Evolutionary conservation across 2,888 invertebrate genomes (phyloP).

Genomic region (Elysia crispata): DNA sequence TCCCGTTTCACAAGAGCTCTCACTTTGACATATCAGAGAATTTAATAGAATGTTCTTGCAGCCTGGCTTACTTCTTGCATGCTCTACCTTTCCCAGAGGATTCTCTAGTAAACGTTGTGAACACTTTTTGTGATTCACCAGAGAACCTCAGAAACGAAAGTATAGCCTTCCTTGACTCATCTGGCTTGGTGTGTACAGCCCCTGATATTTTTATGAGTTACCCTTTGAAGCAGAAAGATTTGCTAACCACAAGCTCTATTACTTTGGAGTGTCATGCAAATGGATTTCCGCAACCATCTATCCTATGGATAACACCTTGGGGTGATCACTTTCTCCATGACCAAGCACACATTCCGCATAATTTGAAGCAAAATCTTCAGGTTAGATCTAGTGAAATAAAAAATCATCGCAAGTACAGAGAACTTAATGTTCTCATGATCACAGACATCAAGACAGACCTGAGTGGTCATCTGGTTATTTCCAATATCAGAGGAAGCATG

Average conservation of each 20-base stretch:
- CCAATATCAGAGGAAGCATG: slow-evolving; percentile 64
- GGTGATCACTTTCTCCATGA: slow-evolving; percentile 60
- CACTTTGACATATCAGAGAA: slow-evolving; percentile 58
- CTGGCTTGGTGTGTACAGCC: slow-evolving; percentile 56
- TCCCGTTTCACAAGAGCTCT: too few relatives aligned
- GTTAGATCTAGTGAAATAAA: slow-evolving; percentile 13
- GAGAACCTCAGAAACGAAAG: slow-evolving; percentile 44
- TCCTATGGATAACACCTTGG: slow-evolving; percentile 69
- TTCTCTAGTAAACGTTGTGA: slow-evolving; percentile 45
- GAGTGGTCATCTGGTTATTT: slow-evolving; percentile 46
- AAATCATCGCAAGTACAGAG: slow-evolving; percentile 39
- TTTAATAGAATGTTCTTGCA: slow-evolving; percentile 71
- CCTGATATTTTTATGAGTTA: slow-evolving; percentile 46
- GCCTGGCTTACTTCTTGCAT: slow-evolving; percentile 53
- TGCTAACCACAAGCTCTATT: slow-evolving; percentile 52
- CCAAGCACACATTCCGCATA: slow-evolving; percentile 47
- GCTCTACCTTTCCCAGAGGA: slow-evolving; percentile 44
- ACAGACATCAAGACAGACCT: slow-evolving; percentile 63
- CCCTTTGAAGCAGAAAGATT: slow-evolving; percentile 23
- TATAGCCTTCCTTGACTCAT: slow-evolving; percentile 52
- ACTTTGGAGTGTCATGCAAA: slow-evolving; percentile 58
- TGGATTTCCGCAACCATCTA: slow-evolving; percentile 59
- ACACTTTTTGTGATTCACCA: slow-evolving; percentile 58
- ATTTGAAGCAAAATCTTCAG: slow-evolving; percentile 1
- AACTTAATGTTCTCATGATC: slow-evolving; percentile 52